Evolutionary conservation across 2,113 vertebrate species (phyloP).

Genomic region (Coryphaenoides rupestris): DNA sequence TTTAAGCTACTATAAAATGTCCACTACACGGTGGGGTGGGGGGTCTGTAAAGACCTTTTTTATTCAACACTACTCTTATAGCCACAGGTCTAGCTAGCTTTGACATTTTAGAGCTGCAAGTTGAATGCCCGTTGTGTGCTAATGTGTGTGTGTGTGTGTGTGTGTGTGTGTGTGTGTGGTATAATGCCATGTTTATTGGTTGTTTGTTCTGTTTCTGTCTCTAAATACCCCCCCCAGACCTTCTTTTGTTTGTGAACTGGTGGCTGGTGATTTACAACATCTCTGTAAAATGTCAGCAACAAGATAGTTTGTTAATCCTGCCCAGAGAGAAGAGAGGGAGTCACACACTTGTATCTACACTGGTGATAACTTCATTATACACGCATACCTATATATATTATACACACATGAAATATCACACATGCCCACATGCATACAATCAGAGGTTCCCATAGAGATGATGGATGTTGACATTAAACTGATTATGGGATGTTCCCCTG

Average conservation of each 20-base stretch:
- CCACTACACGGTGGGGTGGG: too few species aligned
- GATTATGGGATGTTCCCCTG: neutral
- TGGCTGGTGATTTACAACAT: conserved; percentile 11
- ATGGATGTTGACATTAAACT: neutral
- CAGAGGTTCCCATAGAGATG: too few species aligned
- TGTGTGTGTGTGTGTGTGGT: conserved; percentile 7
- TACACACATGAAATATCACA: neutral
- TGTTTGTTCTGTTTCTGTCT: neutral
- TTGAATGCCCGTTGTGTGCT: neutral
- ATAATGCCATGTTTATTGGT: too few species aligned
- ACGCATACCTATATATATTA: neutral
- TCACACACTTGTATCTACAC: too few species aligned
- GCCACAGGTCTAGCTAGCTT: too few species aligned
- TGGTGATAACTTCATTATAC: too few species aligned
- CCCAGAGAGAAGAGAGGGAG: neutral
- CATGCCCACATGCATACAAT: too few species aligned
- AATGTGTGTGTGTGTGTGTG: conserved; percentile 4
- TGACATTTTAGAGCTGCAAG: too few species aligned
- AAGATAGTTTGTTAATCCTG: conserved; percentile 19
- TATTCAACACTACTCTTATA: too few species aligned
- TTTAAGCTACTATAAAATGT: too few species aligned
- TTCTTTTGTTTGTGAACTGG: neutral
- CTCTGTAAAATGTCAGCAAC: conserved; percentile 5
- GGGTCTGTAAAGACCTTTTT: too few species aligned
- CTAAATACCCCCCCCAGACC: neutral